These are phyloP conservation scores for Adelognathus sp. DNA, from an alignment of 2,888 invertebrate genomes.

Conservation along the genomic window DNA sequence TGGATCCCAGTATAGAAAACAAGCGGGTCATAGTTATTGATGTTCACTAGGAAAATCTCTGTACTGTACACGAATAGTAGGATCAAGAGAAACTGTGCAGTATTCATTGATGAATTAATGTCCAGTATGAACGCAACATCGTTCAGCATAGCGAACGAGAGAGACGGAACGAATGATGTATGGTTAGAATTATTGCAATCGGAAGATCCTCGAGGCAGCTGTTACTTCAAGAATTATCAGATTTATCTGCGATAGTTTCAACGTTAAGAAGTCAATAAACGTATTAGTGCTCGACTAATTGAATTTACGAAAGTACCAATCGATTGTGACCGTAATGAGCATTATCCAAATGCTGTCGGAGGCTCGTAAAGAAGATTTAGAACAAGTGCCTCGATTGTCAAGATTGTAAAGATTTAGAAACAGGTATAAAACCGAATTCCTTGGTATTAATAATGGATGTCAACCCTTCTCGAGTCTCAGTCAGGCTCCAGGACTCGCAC, in stretches of 20 bases:
- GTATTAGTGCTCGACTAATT: conserved; percentile 1
- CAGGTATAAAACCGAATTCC: conserved; percentile 32
- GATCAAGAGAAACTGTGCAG: conserved; percentile 28
- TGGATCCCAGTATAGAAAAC: conserved; percentile 22
- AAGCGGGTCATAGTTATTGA: conserved; percentile 31
- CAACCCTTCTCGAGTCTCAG: conserved; percentile 2
- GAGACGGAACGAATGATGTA: conserved; percentile 14
- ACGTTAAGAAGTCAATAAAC: not conserved
- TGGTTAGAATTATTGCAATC: conserved; percentile 11
- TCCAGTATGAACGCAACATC: not conserved
- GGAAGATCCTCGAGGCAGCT: conserved; percentile 14
- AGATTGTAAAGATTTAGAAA: not conserved
- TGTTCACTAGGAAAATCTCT: conserved; percentile 4
- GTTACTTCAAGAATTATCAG: not conserved
- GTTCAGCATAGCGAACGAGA: not conserved
- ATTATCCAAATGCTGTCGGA: not conserved
- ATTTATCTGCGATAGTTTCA: not conserved
- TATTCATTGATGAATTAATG: conserved; percentile 33
- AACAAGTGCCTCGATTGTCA: not conserved
- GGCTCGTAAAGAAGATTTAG: not conserved
- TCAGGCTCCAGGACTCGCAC: conserved; percentile 1
- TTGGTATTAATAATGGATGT: conserved; percentile 15
- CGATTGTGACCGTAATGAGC: not conserved
- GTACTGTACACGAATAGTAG: not conserved
- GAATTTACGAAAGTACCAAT: not conserved